Evolutionary conservation across 2,888 invertebrate genomes (phyloP).

Genomic region (Acholoe squamosa): DNA sequence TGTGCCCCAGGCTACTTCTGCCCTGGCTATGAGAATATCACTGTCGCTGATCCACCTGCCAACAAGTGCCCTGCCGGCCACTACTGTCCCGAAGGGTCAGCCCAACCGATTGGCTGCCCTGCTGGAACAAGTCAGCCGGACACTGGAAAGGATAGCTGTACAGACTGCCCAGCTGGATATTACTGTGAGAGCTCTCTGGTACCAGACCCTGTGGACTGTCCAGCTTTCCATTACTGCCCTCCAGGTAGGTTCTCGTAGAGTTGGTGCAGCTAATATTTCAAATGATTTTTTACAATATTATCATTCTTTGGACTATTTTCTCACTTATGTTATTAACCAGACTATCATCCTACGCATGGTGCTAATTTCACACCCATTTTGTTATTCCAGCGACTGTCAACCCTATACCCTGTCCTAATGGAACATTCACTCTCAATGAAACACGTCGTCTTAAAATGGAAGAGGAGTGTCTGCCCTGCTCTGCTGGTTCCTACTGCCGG

Average conservation of each 20-base stretch:
- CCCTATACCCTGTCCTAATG: slow-evolving; percentile 78
- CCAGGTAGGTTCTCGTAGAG: slow-evolving; percentile 70
- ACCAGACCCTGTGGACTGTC: slow-evolving; percentile 76
- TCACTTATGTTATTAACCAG: too few relatives aligned
- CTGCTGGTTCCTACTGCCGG: slow-evolving; percentile 79
- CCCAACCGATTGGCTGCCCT: slow-evolving; percentile 76
- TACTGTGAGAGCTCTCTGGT: slow-evolving; percentile 77
- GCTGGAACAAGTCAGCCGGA: slow-evolving; percentile 77
- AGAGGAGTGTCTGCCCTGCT: slow-evolving; percentile 79
- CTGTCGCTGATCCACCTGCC: slow-evolving; percentile 75
- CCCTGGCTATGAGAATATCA: slow-evolving; percentile 77
- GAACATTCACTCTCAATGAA: slow-evolving; percentile 79
- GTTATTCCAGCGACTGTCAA: slow-evolving; percentile 63
- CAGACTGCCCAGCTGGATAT: slow-evolving; percentile 79
- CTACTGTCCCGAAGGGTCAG: slow-evolving; percentile 77
- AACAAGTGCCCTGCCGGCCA: slow-evolving; percentile 74
- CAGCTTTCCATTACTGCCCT: slow-evolving; percentile 80
- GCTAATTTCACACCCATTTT: not conserved
- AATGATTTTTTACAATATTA: too few relatives aligned
- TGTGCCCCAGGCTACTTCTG: slow-evolving; percentile 81
- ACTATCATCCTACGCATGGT: too few relatives aligned
- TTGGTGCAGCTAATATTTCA: too few relatives aligned
- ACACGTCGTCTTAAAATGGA: slow-evolving; percentile 74
- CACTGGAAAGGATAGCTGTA: slow-evolving; percentile 75
- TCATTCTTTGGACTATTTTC: too few relatives aligned